A percentile compares a stretch with the other conserved stretches of the same genome.
These are phyloP conservation scores for Drosophila kikkawai DNA, from an alignment of 1,140 invertebrate genomes.

Conservation along the genomic window DNA sequence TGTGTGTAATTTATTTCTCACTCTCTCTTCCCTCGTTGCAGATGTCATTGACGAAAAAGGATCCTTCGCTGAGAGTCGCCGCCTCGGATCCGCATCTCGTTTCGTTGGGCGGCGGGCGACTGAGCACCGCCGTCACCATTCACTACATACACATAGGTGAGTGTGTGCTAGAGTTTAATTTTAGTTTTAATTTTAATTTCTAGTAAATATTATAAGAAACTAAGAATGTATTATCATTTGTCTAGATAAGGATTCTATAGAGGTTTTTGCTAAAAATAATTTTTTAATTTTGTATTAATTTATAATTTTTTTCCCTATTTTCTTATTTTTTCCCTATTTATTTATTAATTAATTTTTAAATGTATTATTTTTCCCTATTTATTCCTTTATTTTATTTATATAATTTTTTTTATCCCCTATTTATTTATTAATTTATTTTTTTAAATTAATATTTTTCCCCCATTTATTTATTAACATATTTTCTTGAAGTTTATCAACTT, in stretches of 20 bases:
- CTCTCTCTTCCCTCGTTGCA: constrained; percentile 47
- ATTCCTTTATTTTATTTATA: neutral
- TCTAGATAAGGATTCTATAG: neutral
- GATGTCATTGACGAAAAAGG: constrained; percentile 85
- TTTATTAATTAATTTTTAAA: no score
- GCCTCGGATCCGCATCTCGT: constrained; percentile 95
- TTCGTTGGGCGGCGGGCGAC: constrained; percentile 93
- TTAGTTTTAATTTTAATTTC: neutral
- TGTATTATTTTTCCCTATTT: neutral
- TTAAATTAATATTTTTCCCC: no score
- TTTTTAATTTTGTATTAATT: no score
- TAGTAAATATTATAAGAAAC: neutral
- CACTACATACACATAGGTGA: constrained; percentile 93
- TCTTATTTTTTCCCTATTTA: no score
- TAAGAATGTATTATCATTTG: neutral
- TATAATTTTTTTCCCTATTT: no score
- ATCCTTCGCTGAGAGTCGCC: constrained; percentile 88
- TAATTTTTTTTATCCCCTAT: no score
- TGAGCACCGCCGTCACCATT: constrained; percentile 95
- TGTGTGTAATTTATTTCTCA: constrained; percentile 15
- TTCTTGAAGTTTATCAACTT: no score
- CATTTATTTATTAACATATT: no score
- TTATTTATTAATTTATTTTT: no score
- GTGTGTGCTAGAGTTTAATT: constrained; percentile 4
- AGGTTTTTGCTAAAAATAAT: no score